phyloP scores from a whole-genome alignment of 2,888 invertebrate species.

The Bedellia somnulentella region DNA sequence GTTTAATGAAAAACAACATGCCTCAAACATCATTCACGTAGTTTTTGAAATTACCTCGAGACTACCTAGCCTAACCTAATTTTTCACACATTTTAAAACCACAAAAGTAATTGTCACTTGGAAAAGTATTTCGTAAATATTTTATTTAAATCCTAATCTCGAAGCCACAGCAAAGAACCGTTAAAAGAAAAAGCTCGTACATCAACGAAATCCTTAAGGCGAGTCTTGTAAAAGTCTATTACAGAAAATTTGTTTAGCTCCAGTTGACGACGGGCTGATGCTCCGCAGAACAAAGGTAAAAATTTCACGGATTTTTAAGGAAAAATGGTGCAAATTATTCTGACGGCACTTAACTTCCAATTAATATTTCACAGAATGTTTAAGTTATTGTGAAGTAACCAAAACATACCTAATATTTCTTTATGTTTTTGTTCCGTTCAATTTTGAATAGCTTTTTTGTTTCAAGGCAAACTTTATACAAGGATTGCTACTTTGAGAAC shows the following conservation, averaged over 20 bases:
- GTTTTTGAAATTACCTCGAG: too few species aligned
- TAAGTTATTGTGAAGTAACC: conserved; percentile 3
- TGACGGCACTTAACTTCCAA: conserved; percentile 32
- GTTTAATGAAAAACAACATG: too few species aligned
- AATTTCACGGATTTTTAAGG: conserved; percentile 30
- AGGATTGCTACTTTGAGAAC: too few species aligned
- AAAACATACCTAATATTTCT: too few species aligned
- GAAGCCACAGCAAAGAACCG: conserved; percentile 23
- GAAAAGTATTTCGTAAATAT: too few species aligned
- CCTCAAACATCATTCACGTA: too few species aligned
- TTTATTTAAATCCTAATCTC: too few species aligned
- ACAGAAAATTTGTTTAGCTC: conserved; percentile 49
- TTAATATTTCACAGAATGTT: conserved; percentile 26
- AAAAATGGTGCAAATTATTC: conserved; percentile 28
- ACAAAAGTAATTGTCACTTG: too few species aligned
- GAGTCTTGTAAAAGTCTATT: conserved; percentile 46
- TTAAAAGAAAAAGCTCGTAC: conserved; percentile 40
- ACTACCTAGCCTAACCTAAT: too few species aligned
- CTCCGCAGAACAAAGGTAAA: conserved; percentile 25
- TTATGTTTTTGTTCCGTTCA: background rate
- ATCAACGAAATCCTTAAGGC: conserved; percentile 44
- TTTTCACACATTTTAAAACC: too few species aligned
- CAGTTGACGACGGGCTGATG: conserved; percentile 41
- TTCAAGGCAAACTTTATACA: too few species aligned
- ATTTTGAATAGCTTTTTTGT: background rate